Percentiles rank a stretch among this genome's conserved stretches.
Conservation (phyloP, 2,888 invertebrate genomes). For the Scaptomyza cyrtandrae region DNA sequence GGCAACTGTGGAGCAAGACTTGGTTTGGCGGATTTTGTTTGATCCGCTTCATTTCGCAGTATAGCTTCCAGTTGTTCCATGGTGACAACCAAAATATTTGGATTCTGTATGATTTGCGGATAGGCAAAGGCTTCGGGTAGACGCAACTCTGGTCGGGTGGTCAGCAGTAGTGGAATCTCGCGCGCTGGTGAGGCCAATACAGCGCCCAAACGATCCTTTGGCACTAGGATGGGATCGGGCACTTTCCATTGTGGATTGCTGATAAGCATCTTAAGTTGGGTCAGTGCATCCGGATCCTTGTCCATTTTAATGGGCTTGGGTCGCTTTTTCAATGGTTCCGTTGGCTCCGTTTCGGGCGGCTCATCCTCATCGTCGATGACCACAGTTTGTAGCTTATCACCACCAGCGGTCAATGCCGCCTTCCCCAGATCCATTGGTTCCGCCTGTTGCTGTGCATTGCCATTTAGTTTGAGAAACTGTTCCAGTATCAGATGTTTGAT, state of each 20-base stretch:
- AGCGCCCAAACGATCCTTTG: slow-evolving; percentile 89
- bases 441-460: slow-evolving; percentile 85
- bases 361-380: slow-evolving; percentile 81
- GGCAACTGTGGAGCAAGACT: not conserved
- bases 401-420: slow-evolving; percentile 10
- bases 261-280: slow-evolving; percentile 89
- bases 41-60: slow-evolving; percentile 86
- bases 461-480: slow-evolving; percentile 80
- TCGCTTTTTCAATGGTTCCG: slow-evolving; percentile 85
- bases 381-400: slow-evolving; percentile 86
- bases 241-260: slow-evolving; percentile 89
- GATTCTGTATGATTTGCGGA: slow-evolving; percentile 90
- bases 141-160: slow-evolving; percentile 89
- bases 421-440: slow-evolving; percentile 89
- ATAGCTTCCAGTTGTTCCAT: slow-evolving; percentile 89
- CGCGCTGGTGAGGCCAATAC: slow-evolving; percentile 90
- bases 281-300: slow-evolving; percentile 87
- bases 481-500: slow-evolving; percentile 81
- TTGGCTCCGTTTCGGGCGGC: slow-evolving; percentile 54
- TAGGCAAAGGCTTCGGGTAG: slow-evolving; percentile 90
- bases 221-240: slow-evolving; percentile 92
- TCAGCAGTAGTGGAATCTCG: slow-evolving; percentile 91
- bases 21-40: slow-evolving; percentile 32
- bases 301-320: slow-evolving; percentile 84
- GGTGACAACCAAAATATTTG: slow-evolving; percentile 91